These are phyloP conservation scores for Drosophila robusta DNA, from an alignment of 2,888 invertebrate species.

Conservation along the genomic window DNA sequence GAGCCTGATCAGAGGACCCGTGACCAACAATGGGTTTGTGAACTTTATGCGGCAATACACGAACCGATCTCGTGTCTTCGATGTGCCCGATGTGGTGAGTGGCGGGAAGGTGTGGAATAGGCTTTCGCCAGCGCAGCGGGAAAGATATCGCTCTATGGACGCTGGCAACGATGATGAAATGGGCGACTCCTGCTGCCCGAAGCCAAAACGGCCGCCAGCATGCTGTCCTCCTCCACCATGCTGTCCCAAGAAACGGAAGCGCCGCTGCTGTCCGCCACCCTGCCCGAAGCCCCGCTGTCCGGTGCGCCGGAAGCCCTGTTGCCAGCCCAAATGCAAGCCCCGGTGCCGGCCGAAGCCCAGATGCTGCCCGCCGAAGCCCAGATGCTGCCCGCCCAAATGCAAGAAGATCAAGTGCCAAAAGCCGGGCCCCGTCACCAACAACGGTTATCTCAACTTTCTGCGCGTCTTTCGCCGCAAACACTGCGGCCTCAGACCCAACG, in stretches of 20 bases:
- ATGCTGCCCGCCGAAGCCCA: not conserved
- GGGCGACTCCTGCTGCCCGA: not conserved
- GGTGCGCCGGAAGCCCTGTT: too few relatives aligned
- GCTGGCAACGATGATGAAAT: too few relatives aligned
- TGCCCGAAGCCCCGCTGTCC: not conserved
- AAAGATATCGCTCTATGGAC: not conserved
- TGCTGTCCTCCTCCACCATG: not conserved
- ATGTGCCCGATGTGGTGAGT: not conserved
- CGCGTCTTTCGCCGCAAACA: conserved; percentile 46
- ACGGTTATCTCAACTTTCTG: conserved; percentile 56
- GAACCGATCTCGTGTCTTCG: accelerated
- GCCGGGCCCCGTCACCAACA: conserved; percentile 48
- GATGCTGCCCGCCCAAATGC: not conserved
- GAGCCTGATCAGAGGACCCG: conserved; percentile 4
- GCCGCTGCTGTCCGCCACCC: not conserved
- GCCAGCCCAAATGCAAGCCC: not conserved
- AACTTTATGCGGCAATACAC: conserved; percentile 11
- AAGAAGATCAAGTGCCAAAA: conserved; percentile 28
- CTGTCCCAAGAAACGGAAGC: not conserved
- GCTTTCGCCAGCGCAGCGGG: not conserved
- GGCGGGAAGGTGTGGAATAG: conserved; percentile 15
- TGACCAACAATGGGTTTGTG: conserved; percentile 16
- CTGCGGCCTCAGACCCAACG: conserved; percentile 43
- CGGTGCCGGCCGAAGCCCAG: too few relatives aligned
- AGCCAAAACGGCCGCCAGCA: conserved; percentile 2